phyloP scores from a whole-genome alignment of 92 coral and sea anemone genomes.

The Bergia sp. region DNA sequence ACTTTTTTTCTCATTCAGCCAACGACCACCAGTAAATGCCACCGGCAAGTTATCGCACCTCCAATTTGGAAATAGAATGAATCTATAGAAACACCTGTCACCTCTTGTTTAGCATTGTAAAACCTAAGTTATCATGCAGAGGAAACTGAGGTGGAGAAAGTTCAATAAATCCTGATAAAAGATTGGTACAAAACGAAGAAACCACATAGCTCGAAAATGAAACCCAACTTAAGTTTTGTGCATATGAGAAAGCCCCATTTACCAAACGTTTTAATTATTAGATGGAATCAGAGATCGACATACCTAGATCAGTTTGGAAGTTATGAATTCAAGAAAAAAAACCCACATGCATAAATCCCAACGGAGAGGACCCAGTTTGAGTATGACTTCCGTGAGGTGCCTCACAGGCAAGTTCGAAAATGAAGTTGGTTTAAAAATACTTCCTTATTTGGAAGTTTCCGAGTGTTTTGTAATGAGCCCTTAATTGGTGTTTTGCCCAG shows the following conservation, averaged over 20 bases:
- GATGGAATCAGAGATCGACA: not conserved
- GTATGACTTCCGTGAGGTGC: not conserved
- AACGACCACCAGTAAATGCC: not conserved
- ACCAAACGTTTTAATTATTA: not conserved
- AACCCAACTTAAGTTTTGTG: not conserved
- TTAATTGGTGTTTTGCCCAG: not conserved
- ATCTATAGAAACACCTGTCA: not conserved
- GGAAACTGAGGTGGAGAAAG: not conserved
- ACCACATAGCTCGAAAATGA: not conserved
- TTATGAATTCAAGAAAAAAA: not conserved
- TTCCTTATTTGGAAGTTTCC: slow-evolving; percentile 15
- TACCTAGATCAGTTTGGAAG: not conserved
- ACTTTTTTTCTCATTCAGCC: not conserved
- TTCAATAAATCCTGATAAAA: not conserved
- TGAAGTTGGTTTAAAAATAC: not conserved
- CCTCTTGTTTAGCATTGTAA: not conserved
- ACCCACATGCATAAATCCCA: not conserved
- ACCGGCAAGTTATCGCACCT: not conserved
- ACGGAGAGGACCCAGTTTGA: not conserved
- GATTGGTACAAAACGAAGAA: not conserved
- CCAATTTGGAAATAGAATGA: not conserved
- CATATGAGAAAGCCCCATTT: not conserved
- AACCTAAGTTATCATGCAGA: not conserved
- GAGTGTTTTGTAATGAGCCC: not conserved
- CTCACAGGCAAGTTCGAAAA: not conserved